Evolutionary conservation across 53 echinoderm and acorn worm species (phyloP).

Genomic region (Echinometra lucunter): DNA sequence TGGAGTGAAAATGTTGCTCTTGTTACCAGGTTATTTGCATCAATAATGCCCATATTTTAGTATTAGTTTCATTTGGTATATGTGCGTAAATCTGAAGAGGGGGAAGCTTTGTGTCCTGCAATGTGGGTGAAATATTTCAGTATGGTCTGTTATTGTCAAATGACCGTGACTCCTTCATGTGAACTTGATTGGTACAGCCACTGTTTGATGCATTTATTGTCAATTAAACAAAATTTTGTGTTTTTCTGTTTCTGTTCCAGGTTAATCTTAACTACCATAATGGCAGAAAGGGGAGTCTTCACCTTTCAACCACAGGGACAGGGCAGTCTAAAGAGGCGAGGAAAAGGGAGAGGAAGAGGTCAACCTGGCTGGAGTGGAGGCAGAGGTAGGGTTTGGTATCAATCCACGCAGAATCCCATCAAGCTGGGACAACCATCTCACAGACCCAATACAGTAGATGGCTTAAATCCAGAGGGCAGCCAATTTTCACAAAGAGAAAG

Average conservation of each 20-base stretch:
- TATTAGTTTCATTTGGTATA: too few species aligned
- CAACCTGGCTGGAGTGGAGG: neutral
- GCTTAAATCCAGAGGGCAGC: neutral
- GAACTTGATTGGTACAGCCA: too few species aligned
- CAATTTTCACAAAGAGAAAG: neutral
- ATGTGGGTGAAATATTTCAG: too few species aligned
- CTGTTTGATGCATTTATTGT: neutral
- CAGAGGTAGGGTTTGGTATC: neutral
- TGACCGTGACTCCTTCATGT: too few species aligned
- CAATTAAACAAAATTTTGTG: neutral
- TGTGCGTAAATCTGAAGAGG: too few species aligned
- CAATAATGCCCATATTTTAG: too few species aligned
- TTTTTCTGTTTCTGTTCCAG: neutral
- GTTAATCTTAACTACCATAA: neutral
- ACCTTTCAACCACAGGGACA: neutral
- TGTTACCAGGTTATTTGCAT: too few species aligned
- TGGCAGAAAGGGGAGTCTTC: conserved; percentile 49
- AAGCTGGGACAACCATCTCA: neutral
- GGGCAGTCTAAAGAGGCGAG: neutral
- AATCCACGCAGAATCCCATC: neutral
- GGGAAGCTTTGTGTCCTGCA: too few species aligned
- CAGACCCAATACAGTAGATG: neutral
- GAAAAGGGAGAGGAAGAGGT: conserved; percentile 48
- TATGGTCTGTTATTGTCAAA: too few species aligned
- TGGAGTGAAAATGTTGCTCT: too few species aligned